Conservation (phyloP, 2,113 vertebrate genomes). For the Hippocampus mohnikei region DNA sequence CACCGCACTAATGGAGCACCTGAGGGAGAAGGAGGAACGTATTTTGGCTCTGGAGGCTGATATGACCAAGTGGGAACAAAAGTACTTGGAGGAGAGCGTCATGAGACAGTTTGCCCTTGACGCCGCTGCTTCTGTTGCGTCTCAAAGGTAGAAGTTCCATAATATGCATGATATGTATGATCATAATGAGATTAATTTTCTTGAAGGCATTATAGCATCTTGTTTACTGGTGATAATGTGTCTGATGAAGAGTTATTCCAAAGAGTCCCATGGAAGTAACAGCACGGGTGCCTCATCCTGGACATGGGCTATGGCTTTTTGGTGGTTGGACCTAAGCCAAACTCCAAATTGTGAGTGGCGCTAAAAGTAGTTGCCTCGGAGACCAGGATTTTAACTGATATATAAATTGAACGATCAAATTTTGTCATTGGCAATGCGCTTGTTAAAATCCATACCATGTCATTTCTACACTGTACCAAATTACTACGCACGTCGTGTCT, state of each 20-base stretch:
- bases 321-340: not conserved
- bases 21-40: conserved; percentile 93
- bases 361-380: not conserved
- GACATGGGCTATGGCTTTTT: not conserved
- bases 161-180: not conserved
- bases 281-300: not conserved
- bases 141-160: conserved; percentile 77
- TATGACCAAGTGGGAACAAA: conserved; percentile 99
- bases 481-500: too few relatives aligned
- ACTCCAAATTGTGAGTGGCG: not conserved
- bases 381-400: too few relatives aligned
- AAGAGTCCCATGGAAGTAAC: not conserved
- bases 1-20: conserved; percentile 88
- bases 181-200: not conserved
- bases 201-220: not conserved
- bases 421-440: too few relatives aligned
- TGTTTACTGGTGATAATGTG: not conserved
- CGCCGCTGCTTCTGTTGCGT: conserved; percentile 90
- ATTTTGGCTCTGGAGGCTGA: conserved; percentile 96
- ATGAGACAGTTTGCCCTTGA: conserved; percentile 98
- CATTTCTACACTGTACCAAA: too few relatives aligned
- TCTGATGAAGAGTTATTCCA: not conserved
- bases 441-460: too few relatives aligned
- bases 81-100: conserved; percentile 96
- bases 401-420: too few relatives aligned